Evolutionary conservation across 2,888 invertebrate species (phyloP), one percentile per base, ranked within the genome.

Genomic region (Chydorus sphaericus): DNA sequence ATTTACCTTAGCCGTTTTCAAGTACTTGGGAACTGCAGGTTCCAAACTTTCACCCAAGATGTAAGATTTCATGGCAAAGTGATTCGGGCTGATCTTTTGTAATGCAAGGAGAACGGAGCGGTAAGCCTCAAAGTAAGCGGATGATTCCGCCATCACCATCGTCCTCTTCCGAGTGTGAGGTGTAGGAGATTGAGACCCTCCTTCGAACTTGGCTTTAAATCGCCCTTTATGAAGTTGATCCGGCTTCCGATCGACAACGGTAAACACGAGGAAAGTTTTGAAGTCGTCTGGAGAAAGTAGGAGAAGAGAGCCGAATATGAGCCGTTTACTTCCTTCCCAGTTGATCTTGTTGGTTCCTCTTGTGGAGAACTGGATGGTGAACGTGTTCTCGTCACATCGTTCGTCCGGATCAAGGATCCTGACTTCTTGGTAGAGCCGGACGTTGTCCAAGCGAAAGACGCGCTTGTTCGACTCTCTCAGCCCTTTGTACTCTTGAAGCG

Each of bases 111-210:
- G 70, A 0, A 86, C 83, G 64, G 83, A 80, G 60, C 80, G 75
- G 65, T 88, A 89, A 0, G 88, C 85, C 65, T 88, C 88, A 66
- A 88, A 87, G 67, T 82, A 90, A 0, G 83, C 80, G 53, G 79
- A 80, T 54, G 84, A 81, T 66, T 88, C 86, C 2, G 84, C 76
- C 83, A 88, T 83, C 0, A 78, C 64, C 59, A 76, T 77, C 0
- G 69, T 60, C 58, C 71, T 67, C 1, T 69, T 66, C 26, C 26
- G 23, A 26, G 58, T 55, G n/a, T 58, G 52, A 28, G 56, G 55
- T n/a, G n/a, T n/a, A n/a, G n/a, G n/a, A 14, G 60, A 59, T 1
- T 60, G 57, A 0, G 56, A 53, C 2, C 54, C n/a, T 26, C 59
- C 59, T 55, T 62, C 62, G 37, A 64, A 57, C 33, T 58, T 56